Evolutionary conservation across 1,140 invertebrate species (phyloP), one percentile per base, ranked within the genome.

Genomic region (Drosophila pseudoananassae): DNA sequence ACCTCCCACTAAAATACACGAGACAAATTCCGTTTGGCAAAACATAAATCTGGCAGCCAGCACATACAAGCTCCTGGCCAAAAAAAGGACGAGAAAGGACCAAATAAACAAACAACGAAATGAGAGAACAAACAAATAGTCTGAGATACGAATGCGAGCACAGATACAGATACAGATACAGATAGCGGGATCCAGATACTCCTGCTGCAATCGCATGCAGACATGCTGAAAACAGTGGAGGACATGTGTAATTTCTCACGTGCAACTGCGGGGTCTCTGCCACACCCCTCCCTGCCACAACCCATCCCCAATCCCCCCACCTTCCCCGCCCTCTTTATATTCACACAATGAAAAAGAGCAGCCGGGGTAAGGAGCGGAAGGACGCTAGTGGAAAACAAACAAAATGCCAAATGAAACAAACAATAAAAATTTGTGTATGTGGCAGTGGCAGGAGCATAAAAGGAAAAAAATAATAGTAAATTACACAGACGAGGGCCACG

Each of bases 161-260:
- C 25, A 50, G 38, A 56, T 47, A 55, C 50, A 23, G 7, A 52
- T 20, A 23, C 20, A 52, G 33, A 31, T 36, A 17, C 25, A 7
- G 40, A 27, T 27, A 27, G 25, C 10, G 12, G 63, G 17, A 45
- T 68, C 52, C 60, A 27, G 47, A 17, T 29, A 68, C 65, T 56
- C 43, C 40, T 25, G 64, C 50, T 69, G 66, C 66, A 70, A 69
- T 56, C 52, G 65, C 65, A 55, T 57, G 69, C 57, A 57, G 58
- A 69, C 51, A 81, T 66, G 56, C 55, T 63, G 81, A 69, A 61
- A 75, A 68, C 82, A 81, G 58, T 63, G 65, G 70, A 87, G 82
- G 74, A 85, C 82, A 85, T 87, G 82, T 87, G 78, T 85, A 85
- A 87, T 85, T 85, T 85, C 82, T 82, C 82, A 85, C 82, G 78